Percentiles rank a stretch among this genome's conserved stretches.
These are phyloP conservation scores for Tangara arthus DNA, from an alignment of 2,797 vertebrate genomes.

Conservation along the genomic window DNA sequence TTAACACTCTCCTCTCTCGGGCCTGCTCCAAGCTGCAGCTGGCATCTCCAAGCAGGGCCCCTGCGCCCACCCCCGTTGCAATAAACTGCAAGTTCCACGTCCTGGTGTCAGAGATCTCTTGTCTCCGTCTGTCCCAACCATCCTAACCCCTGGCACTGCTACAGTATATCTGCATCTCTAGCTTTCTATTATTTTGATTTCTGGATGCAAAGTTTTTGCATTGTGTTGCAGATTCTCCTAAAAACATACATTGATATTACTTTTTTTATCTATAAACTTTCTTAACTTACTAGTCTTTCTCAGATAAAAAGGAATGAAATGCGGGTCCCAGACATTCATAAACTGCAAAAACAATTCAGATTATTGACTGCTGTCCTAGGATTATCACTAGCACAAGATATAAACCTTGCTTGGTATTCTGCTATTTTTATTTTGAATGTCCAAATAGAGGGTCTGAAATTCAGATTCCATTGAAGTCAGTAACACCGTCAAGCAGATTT, in stretches of 20 bases:
- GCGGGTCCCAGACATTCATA: neutral
- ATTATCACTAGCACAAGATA: neutral
- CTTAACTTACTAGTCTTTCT: neutral
- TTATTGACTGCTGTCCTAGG: neutral
- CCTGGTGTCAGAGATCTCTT: too few relatives aligned
- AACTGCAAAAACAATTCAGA: fast-evolving
- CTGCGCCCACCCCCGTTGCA: too few relatives aligned
- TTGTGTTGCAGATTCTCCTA: neutral
- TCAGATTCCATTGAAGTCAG: neutral
- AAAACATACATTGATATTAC: neutral
- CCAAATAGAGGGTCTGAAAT: neutral
- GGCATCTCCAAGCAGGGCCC: too few relatives aligned
- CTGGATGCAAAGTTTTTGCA: neutral
- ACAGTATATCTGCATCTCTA: neutral
- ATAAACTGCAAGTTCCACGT: too few relatives aligned
- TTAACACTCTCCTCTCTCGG: too few relatives aligned
- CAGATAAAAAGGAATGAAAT: neutral
- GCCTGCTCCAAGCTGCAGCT: too few relatives aligned
- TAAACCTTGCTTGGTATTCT: neutral
- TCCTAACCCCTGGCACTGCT: fast-evolving
- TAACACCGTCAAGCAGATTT: neutral
- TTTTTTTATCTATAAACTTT: neutral
- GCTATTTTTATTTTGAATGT: neutral
- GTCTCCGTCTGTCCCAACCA: too few relatives aligned
- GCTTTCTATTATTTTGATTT: neutral